These are phyloP conservation scores for Stenotaenia linearis DNA, from an alignment of 2,888 invertebrate genomes.

Conservation along the genomic window DNA sequence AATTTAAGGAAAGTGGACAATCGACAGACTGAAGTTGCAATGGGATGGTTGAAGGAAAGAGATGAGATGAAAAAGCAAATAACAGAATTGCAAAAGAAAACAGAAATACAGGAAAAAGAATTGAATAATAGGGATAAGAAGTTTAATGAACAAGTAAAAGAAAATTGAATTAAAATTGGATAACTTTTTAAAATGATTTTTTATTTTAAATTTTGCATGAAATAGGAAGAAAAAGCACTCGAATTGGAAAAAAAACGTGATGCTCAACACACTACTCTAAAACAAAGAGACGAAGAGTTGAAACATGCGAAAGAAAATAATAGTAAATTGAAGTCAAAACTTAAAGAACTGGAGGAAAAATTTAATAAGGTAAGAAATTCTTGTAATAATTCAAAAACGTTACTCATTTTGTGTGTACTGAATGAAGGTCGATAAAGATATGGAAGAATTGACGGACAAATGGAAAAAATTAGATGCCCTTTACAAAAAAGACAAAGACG, in stretches of 20 bases:
- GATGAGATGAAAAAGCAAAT: slow-evolving; percentile 42
- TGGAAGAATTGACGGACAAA: slow-evolving; percentile 59
- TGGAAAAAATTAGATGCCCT: slow-evolving; percentile 47
- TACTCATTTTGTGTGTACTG: too few relatives aligned
- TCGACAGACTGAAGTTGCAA: slow-evolving; percentile 42
- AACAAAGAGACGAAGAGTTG: slow-evolving; percentile 40
- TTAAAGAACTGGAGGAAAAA: slow-evolving; percentile 43
- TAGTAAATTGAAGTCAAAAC: slow-evolving; percentile 46
- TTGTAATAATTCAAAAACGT: too few relatives aligned
- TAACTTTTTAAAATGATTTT: neutral
- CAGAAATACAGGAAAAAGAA: slow-evolving; percentile 40
- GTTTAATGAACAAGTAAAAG: slow-evolving; percentile 58
- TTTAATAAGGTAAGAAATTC: slow-evolving; percentile 49
- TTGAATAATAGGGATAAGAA: slow-evolving; percentile 54
- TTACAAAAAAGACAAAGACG: slow-evolving; percentile 55
- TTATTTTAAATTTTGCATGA: neutral
- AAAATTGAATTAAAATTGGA: neutral
- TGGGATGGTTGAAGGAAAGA: slow-evolving; percentile 42
- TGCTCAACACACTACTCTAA: slow-evolving; percentile 42
- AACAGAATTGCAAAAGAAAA: slow-evolving; percentile 39
- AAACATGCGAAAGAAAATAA: slow-evolving; percentile 40
- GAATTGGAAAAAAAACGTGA: slow-evolving; percentile 51
- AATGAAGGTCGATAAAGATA: slow-evolving; percentile 54
- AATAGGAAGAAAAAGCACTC: slow-evolving; percentile 52
- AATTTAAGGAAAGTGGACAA: slow-evolving; percentile 41